Conservation (phyloP, 2,888 invertebrate genomes). For the Melikaiella ostensackeni region DNA sequence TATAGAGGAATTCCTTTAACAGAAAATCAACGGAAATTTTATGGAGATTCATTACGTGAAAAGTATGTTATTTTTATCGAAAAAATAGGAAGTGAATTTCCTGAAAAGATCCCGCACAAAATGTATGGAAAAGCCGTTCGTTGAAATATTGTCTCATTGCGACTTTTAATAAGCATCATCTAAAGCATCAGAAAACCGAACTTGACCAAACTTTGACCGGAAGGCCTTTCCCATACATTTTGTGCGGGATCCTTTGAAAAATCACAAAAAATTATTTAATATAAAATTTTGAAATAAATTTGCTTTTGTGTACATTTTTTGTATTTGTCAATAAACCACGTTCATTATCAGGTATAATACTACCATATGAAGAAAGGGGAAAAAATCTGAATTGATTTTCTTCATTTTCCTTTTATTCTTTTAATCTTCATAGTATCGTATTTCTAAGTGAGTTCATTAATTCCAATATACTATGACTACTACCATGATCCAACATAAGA, state of each 20-base stretch:
- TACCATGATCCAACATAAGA: slow-evolving; percentile 37
- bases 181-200: too few relatives aligned
- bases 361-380: background rate
- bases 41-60: background rate
- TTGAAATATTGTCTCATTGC: too few relatives aligned
- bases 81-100: too few relatives aligned
- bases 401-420: background rate
- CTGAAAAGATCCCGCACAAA: too few relatives aligned
- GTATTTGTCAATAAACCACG: too few relatives aligned
- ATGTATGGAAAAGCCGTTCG: too few relatives aligned
- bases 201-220: too few relatives aligned
- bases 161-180: too few relatives aligned
- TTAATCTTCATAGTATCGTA: background rate
- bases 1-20: too few relatives aligned
- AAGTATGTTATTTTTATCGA: too few relatives aligned
- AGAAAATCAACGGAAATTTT: background rate
- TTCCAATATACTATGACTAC: slow-evolving; percentile 11
- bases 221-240: too few relatives aligned
- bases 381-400: background rate
- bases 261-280: background rate
- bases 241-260: background rate
- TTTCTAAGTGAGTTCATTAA: background rate
- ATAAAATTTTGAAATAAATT: background rate
- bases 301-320: background rate
- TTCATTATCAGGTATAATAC: background rate